Evolutionary conservation across 2,888 invertebrate genomes (phyloP).

Genomic region (Sympetrum striolatum): DNA sequence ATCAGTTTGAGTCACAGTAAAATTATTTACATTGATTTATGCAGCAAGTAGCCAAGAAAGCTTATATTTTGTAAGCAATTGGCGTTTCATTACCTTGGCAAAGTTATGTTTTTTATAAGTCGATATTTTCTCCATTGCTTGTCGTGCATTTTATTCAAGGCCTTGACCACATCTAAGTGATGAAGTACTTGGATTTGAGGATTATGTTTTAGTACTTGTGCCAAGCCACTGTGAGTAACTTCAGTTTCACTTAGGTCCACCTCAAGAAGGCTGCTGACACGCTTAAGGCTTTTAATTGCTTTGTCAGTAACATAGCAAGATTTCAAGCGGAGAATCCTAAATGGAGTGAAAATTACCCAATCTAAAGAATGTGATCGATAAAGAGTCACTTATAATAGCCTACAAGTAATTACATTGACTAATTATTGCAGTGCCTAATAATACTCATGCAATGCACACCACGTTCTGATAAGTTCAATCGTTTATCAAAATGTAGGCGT

Average conservation of each 20-base stretch:
- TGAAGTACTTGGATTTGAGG: conserved; percentile 49
- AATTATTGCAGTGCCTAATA: not conserved
- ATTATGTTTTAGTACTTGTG: conserved; percentile 48
- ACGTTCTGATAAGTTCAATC: too few species aligned
- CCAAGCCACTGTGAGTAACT: conserved; percentile 48
- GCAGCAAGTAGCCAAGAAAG: too few species aligned
- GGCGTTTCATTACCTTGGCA: not conserved
- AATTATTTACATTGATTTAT: too few species aligned
- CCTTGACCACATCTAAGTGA: conserved; percentile 49
- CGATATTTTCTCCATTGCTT: conserved; percentile 24
- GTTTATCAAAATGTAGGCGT: too few species aligned
- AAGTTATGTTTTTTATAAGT: conserved; percentile 1
- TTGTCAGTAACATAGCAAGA: conserved; percentile 50
- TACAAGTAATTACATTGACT: not conserved
- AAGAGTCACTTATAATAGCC: not conserved
- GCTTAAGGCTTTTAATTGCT: conserved; percentile 48
- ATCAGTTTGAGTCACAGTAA: too few species aligned
- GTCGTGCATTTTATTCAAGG: conserved; percentile 48
- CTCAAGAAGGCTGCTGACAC: conserved; percentile 48
- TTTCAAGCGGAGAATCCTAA: conserved; percentile 48
- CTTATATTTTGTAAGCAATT: not conserved
- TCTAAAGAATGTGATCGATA: not conserved
- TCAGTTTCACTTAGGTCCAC: conserved; percentile 50
- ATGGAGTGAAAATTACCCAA: not conserved
- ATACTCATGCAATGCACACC: too few species aligned